Conservation (phyloP, 2,113 vertebrate species). For the Chrysochloris asiatica region DNA sequence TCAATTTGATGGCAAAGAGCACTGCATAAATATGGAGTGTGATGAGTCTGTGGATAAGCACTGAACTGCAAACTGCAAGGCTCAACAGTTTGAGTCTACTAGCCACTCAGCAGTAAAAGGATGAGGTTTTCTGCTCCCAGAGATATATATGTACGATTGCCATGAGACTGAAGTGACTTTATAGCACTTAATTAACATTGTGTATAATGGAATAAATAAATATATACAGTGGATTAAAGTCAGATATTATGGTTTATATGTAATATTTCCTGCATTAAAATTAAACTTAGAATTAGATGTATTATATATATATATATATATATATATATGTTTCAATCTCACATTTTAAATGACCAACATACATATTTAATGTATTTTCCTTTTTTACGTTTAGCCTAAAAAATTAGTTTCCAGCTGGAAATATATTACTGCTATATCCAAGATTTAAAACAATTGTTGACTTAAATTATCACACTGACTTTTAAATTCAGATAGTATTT, state of each 20-base stretch:
- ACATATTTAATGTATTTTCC: not conserved
- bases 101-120: too few species aligned
- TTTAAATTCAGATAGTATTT: slow-evolving; percentile 45
- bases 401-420: not conserved
- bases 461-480: not conserved
- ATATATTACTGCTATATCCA: slow-evolving; percentile 46
- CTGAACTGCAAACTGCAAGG: too few species aligned
- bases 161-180: too few species aligned
- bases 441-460: slow-evolving; percentile 9
- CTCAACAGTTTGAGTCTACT: too few species aligned
- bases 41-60: too few species aligned
- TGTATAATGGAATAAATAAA: too few species aligned
- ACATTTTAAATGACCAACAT: not conserved
- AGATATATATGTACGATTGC: too few species aligned
- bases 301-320: not conserved
- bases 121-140: too few species aligned
- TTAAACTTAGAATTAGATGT: not conserved
- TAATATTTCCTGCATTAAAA: not conserved
- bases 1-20: too few species aligned
- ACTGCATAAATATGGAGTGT: too few species aligned
- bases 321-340: not conserved
- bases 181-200: too few species aligned
- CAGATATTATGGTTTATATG: not conserved
- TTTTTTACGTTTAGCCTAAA: not conserved
- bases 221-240: not conserved